phyloP scores from a whole-genome alignment of 2,888 invertebrate genomes.

The Notodonta dromedarius region DNA sequence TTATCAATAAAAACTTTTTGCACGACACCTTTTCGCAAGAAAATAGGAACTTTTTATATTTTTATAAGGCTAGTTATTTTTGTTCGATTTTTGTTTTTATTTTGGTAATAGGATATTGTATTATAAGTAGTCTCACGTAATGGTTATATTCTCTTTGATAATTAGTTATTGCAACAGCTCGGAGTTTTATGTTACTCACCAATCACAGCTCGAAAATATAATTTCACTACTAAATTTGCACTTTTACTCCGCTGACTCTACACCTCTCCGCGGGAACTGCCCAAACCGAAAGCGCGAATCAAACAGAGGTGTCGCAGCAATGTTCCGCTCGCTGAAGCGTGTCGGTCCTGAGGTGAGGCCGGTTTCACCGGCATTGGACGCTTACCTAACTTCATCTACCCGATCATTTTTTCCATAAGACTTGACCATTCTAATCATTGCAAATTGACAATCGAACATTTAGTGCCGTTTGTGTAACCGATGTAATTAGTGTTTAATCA shows the following conservation, averaged over 20 bases:
- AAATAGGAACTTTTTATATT: no score
- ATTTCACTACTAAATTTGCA: background rate
- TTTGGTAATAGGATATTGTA: no score
- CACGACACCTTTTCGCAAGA: no score
- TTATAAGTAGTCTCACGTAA: no score
- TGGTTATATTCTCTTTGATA: no score
- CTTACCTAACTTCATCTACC: slow-evolving; percentile 71
- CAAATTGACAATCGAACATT: slow-evolving; percentile 45
- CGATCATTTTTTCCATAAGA: slow-evolving; percentile 58
- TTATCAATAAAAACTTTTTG: no score
- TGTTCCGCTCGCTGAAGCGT: slow-evolving; percentile 74
- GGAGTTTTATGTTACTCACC: background rate
- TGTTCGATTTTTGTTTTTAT: no score
- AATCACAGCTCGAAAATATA: background rate
- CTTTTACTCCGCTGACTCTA: background rate
- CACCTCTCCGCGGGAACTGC: slow-evolving; percentile 10
- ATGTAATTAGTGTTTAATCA: slow-evolving; percentile 41
- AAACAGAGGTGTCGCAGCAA: slow-evolving; percentile 69
- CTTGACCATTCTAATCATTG: slow-evolving; percentile 42
- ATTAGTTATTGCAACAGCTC: background rate
- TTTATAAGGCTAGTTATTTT: no score
- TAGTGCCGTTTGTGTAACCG: slow-evolving; percentile 39
- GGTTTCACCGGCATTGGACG: slow-evolving; percentile 76
- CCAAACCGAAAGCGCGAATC: slow-evolving; percentile 61
- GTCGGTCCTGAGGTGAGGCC: slow-evolving; percentile 53